These are phyloP conservation scores for Chaenogobius annularis DNA, from an alignment of 2,113 vertebrate species.

Conservation along the genomic window DNA sequence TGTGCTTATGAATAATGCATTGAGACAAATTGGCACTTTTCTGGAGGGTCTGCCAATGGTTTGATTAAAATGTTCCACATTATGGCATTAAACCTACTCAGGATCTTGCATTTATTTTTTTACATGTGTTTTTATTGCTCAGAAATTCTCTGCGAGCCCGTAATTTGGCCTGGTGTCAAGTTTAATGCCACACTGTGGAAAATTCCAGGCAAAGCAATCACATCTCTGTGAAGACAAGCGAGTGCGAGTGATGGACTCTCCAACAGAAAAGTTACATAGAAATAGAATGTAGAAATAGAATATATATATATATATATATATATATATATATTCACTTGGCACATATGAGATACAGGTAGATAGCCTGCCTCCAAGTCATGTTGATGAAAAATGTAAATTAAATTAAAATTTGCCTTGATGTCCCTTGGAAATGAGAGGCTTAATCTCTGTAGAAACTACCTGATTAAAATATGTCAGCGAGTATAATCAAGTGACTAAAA, in stretches of 20 bases:
- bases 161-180: too few species aligned
- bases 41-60: not conserved
- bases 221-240: too few species aligned
- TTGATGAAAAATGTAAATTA: slow-evolving; percentile 16
- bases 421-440: slow-evolving; percentile 11
- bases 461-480: slow-evolving; percentile 31
- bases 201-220: too few species aligned
- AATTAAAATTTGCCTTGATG: slow-evolving; percentile 14
- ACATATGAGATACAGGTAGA: not conserved
- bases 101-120: too few species aligned
- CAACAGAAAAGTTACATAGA: too few species aligned
- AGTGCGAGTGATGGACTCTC: too few species aligned
- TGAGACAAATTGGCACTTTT: not conserved
- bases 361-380: not conserved
- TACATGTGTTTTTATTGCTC: not conserved
- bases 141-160: not conserved
- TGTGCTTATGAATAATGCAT: not conserved
- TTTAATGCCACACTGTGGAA: not conserved
- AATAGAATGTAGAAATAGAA: too few species aligned
- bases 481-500: slow-evolving; percentile 13
- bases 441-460: slow-evolving; percentile 25
- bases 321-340: not conserved
- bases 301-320: not conserved
- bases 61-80: not conserved
- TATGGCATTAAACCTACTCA: too few species aligned